Conservation (phyloP, 2,888 invertebrate species). For the Desoria tigrina region DNA sequence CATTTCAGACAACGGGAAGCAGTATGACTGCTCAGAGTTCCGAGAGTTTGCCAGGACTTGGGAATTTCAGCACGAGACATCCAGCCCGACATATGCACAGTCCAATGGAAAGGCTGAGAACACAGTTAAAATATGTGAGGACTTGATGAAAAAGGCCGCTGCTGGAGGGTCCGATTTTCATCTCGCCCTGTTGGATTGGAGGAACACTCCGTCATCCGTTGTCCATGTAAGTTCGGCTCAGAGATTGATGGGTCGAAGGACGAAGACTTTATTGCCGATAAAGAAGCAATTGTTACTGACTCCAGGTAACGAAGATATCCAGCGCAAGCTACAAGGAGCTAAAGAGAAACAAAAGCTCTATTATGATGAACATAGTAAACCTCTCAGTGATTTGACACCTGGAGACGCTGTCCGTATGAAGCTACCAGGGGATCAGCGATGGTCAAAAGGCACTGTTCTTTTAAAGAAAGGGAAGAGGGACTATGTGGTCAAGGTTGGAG, state of each 20-base stretch:
- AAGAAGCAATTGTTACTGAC: conserved; percentile 2
- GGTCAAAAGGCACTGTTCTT: no score
- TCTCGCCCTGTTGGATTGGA: conserved; percentile 41
- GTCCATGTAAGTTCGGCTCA: conserved; percentile 17
- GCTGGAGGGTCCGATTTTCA: conserved; percentile 38
- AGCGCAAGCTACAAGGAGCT: not conserved
- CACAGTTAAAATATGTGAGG: conserved; percentile 51
- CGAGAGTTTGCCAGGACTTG: no score
- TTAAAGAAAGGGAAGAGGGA: no score
- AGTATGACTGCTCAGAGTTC: no score
- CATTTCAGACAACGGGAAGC: no score
- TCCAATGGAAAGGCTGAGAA: conserved; percentile 52
- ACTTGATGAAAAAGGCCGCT: conserved; percentile 39
- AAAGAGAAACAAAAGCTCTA: not conserved
- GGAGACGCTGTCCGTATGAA: no score
- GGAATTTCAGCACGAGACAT: no score
- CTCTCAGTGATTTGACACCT: no score
- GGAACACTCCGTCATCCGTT: conserved; percentile 47
- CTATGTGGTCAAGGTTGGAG: no score
- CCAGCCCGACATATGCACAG: no score
- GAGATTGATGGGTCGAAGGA: conserved; percentile 14
- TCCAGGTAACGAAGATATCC: not conserved
- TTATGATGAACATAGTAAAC: conserved; percentile 3
- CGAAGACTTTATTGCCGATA: not conserved
- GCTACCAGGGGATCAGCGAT: no score